A percentile compares a stretch with the other conserved stretches of the same genome.
These are phyloP conservation scores for Drosophila pachea DNA, from an alignment of 1,140 invertebrate genomes.

Conservation along the genomic window DNA sequence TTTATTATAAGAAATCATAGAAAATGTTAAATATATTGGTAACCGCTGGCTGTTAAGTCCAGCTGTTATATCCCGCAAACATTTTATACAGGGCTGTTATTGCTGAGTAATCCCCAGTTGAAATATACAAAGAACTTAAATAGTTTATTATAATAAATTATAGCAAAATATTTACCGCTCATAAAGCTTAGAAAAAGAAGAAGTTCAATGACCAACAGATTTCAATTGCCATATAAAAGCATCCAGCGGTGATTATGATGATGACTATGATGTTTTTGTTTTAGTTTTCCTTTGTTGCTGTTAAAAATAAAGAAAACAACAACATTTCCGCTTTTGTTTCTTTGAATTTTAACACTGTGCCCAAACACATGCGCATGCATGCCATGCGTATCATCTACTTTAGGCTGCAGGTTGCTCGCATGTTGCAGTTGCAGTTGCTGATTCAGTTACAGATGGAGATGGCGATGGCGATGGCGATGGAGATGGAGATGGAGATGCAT, in stretches of 20 bases:
- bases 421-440: constrained; percentile 10
- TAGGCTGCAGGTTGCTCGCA: constrained; percentile 15
- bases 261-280: constrained; percentile 43
- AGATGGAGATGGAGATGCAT: constrained; percentile 9
- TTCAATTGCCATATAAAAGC: constrained; percentile 51
- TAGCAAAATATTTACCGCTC: constrained; percentile 6
- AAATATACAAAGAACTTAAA: no score
- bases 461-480: background rate
- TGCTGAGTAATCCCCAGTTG: background rate
- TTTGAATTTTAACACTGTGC: constrained; percentile 71
- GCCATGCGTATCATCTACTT: constrained; percentile 11
- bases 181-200: constrained; percentile 29
- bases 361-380: constrained; percentile 17
- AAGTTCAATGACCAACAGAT: constrained; percentile 68
- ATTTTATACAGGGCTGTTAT: constrained; percentile 5
- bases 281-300: constrained; percentile 59
- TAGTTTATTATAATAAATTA: background rate
- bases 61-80: background rate
- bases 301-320: constrained; percentile 73
- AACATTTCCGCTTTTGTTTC: constrained; percentile 77
- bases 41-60: background rate
- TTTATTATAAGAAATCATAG: no score
- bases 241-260: constrained; percentile 18
- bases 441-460: no score
- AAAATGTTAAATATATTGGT: background rate